These are phyloP conservation scores for Coptodon bakossiorum DNA, from an alignment of 2,113 vertebrate genomes.

Conservation along the genomic window DNA sequence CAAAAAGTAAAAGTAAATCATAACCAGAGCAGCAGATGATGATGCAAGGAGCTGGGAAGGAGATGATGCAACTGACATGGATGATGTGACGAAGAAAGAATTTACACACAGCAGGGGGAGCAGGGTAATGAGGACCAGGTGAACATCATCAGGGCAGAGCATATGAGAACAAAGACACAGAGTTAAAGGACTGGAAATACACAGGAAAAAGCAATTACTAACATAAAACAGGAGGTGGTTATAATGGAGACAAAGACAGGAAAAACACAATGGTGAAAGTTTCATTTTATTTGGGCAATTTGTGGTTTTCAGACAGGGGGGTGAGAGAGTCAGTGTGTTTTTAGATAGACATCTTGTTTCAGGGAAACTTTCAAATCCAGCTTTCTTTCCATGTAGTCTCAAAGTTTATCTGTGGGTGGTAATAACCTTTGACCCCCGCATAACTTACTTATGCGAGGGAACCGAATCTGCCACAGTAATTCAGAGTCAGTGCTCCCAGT, in stretches of 20 bases:
- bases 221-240: not conserved
- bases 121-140: not conserved
- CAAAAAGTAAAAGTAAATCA: not conserved
- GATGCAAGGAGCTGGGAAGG: not conserved
- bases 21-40: not conserved
- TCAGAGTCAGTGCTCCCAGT: slow-evolving; percentile 68
- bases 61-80: not conserved
- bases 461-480: slow-evolving; percentile 26
- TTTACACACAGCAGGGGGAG: not conserved
- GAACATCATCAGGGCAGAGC: not conserved
- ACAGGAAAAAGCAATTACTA: not conserved
- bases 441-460: slow-evolving; percentile 53
- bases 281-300: not conserved
- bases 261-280: not conserved
- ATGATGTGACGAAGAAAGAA: not conserved
- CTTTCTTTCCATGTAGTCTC: not conserved
- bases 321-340: not conserved
- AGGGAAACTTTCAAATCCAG: not conserved
- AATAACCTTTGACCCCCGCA: not conserved
- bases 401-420: not conserved
- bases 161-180: not conserved
- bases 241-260: not conserved
- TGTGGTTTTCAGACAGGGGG: not conserved
- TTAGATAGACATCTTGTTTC: not conserved
- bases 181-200: not conserved